Evolutionary conservation across 2,797 vertebrate species (phyloP).

Genomic region (Pogonophryne albipinna): DNA sequence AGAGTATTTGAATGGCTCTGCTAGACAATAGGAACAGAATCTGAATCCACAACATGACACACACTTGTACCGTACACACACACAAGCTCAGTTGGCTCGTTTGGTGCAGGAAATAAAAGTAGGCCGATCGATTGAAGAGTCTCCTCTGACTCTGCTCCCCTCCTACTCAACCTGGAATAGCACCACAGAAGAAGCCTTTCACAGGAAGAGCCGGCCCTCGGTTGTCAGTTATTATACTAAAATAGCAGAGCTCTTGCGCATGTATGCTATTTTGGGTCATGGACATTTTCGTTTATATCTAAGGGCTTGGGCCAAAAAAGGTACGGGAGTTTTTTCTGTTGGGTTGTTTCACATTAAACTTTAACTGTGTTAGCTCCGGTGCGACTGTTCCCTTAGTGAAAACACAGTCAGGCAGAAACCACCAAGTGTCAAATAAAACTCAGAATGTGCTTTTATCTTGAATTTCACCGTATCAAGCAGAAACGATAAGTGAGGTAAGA

Average conservation of each 20-base stretch:
- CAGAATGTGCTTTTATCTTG: not conserved
- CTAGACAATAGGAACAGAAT: slow-evolving; percentile 14
- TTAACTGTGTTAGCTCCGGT: not conserved
- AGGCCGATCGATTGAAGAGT: slow-evolving; percentile 58
- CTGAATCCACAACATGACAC: slow-evolving; percentile 28
- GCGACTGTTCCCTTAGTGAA: not conserved
- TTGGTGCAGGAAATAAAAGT: slow-evolving; percentile 68
- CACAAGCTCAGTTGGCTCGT: slow-evolving; percentile 34
- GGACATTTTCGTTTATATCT: not conserved
- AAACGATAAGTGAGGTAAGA: not conserved
- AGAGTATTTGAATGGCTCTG: slow-evolving; percentile 37
- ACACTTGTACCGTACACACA: slow-evolving; percentile 11
- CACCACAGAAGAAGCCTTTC: slow-evolving; percentile 38
- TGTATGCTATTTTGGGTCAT: not conserved
- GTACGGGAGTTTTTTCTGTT: not conserved
- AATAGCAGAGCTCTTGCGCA: slow-evolving; percentile 5
- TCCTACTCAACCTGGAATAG: slow-evolving; percentile 54
- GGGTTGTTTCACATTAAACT: slow-evolving; percentile 1
- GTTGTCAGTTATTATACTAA: slow-evolving; percentile 6
- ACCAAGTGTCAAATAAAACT: not conserved
- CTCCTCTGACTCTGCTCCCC: slow-evolving; percentile 50
- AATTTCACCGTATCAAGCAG: not conserved
- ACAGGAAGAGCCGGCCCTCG: slow-evolving; percentile 31
- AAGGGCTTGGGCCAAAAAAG: not conserved
- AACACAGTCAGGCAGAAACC: not conserved